Conservation (phyloP, 2,888 invertebrate species). For the Drosophila mettleri region DNA sequence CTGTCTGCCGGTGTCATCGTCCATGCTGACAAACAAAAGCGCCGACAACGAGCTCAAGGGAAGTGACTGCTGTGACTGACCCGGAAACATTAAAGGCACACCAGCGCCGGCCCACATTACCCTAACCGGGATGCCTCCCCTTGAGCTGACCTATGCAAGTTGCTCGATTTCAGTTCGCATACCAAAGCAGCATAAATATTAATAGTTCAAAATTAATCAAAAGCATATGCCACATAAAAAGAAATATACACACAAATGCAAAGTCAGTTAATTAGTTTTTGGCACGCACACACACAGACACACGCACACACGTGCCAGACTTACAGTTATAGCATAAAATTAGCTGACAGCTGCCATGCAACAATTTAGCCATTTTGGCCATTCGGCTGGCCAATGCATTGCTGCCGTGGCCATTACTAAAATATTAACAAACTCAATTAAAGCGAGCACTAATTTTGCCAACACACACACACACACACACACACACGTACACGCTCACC, state of each 20-base stretch:
- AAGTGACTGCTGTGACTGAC: conserved; percentile 79
- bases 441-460: conserved; percentile 70
- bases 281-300: conserved; percentile 49
- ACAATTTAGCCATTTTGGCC: conserved; percentile 56
- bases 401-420: conserved; percentile 66
- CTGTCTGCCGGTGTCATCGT: conserved; percentile 69
- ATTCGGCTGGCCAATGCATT: conserved; percentile 56
- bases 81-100: conserved; percentile 76
- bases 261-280: conserved; percentile 76
- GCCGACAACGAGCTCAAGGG: conserved; percentile 79
- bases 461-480: conserved; percentile 26
- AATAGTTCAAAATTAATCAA: conserved; percentile 76
- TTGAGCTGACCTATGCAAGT: neutral
- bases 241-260: conserved; percentile 48
- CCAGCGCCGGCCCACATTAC: conserved; percentile 22
- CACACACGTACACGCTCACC: conserved; percentile 8
- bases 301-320: conserved; percentile 12
- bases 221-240: conserved; percentile 26
- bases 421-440: conserved; percentile 81
- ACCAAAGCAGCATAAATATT: conserved; percentile 70
- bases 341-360: conserved; percentile 75
- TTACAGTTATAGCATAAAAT: conserved; percentile 61
- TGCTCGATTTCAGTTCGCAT: conserved; percentile 31
- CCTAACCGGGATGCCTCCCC: neutral
- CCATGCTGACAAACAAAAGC: conserved; percentile 79